Conservation (phyloP, 2,888 invertebrate species). For the Lepidocyrtoides sp. region DNA sequence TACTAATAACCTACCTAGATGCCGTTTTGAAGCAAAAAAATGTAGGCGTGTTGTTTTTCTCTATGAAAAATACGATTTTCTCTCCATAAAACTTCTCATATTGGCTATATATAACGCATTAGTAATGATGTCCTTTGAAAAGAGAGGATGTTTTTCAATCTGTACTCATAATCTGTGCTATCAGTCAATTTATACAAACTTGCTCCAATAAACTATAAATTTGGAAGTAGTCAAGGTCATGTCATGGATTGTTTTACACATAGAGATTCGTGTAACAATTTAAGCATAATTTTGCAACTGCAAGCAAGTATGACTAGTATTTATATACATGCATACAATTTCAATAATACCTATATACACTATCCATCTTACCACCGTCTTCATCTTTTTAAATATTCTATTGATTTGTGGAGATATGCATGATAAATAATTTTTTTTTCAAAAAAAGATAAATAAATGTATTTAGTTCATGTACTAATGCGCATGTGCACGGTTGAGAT, state of each 20-base stretch:
- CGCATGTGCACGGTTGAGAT: not conserved
- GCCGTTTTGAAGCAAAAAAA: not conserved
- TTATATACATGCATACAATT: no score
- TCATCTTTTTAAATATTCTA: not conserved
- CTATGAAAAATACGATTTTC: no score
- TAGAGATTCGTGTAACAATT: not conserved
- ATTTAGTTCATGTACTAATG: slow-evolving; percentile 25
- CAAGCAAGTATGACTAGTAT: no score
- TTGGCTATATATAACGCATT: no score
- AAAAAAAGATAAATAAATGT: slow-evolving; percentile 43
- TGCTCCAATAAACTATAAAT: slow-evolving; percentile 26
- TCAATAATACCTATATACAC: no score
- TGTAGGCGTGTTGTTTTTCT: not conserved
- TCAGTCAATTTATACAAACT: slow-evolving; percentile 10
- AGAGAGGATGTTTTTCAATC: no score
- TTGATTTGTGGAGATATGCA: slow-evolving; percentile 17
- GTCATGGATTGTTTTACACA: slow-evolving; percentile 29
- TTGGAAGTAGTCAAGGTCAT: slow-evolving; percentile 78
- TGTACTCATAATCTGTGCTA: not conserved
- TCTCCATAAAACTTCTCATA: no score
- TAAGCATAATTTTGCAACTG: slow-evolving; percentile 10
- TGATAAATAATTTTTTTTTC: no score
- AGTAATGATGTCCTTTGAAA: no score
- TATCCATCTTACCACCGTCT: not conserved
- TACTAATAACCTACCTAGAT: not conserved